A percentile compares a stretch with the other conserved stretches of the same genome.
phyloP scores from a whole-genome alignment of 2,888 invertebrate genomes.

The Teinopalpus imperialis region DNA sequence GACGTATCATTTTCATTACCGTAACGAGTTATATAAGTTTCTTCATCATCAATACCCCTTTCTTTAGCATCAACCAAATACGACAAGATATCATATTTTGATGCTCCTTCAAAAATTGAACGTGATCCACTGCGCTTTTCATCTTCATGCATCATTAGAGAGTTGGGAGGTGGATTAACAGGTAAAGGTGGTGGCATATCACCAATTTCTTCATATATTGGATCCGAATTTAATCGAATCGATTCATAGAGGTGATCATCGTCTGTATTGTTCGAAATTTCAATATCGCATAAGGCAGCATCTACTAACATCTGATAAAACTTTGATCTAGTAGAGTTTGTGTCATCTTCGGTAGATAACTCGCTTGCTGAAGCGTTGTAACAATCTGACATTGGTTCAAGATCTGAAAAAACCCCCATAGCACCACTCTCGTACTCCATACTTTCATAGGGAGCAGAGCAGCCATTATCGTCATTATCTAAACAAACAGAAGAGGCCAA shows the following conservation, averaged over 20 bases:
- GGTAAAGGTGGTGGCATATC: constrained; percentile 91
- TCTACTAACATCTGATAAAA: constrained; percentile 89
- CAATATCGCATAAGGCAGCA: constrained; percentile 86
- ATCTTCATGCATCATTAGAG: constrained; percentile 85
- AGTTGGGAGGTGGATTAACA: constrained; percentile 87
- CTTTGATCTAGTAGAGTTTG: constrained; percentile 84
- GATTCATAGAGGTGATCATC: constrained; percentile 89
- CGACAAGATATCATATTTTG: constrained; percentile 94
- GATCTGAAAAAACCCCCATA: constrained; percentile 76
- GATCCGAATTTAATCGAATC: constrained; percentile 85
- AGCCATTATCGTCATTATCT: constrained; percentile 79
- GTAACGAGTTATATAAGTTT: constrained; percentile 85
- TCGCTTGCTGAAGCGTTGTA: constrained; percentile 87
- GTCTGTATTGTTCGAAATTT: constrained; percentile 82
- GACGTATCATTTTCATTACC: constrained; percentile 76
- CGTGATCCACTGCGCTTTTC: constrained; percentile 86
- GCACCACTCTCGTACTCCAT: constrained; percentile 86
- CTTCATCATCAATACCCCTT: constrained; percentile 86
- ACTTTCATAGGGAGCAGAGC: constrained; percentile 88
- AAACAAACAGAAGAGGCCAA: constrained; percentile 42
- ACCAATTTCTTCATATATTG: constrained; percentile 89
- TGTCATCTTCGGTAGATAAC: constrained; percentile 84
- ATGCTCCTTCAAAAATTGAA: constrained; percentile 90
- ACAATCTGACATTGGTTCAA: constrained; percentile 85
- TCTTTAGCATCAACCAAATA: constrained; percentile 94